Percentiles rank a stretch among this genome's conserved stretches.
phyloP scores from a whole-genome alignment of 2,113 vertebrate genomes.

The Sterrhoptilus dennistouni region DNA sequence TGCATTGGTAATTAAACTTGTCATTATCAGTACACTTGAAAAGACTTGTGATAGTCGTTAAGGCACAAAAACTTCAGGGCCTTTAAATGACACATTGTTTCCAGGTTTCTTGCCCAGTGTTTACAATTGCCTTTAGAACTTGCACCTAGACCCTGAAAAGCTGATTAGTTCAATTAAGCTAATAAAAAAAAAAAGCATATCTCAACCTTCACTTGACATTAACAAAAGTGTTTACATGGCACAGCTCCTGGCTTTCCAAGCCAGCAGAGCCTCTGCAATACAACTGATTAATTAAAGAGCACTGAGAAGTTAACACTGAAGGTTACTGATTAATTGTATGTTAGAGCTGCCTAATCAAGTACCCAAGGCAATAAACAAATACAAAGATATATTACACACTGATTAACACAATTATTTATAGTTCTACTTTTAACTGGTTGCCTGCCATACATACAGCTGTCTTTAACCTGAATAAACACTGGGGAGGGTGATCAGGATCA shows the following conservation, averaged over 20 bases:
- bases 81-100: not conserved
- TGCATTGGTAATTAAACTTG: not conserved
- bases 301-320: conserved; percentile 69
- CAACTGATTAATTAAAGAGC: conserved; percentile 74
- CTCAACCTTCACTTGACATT: conserved; percentile 74
- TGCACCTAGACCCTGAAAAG: conserved; percentile 33
- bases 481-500: not conserved
- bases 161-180: conserved; percentile 65
- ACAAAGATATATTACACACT: conserved; percentile 65
- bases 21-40: not conserved
- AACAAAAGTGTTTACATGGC: conserved; percentile 74
- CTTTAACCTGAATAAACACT: not conserved
- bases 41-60: not conserved
- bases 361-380: conserved; percentile 74
- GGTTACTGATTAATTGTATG: conserved; percentile 78
- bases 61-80: not conserved
- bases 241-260: conserved; percentile 66
- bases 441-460: not conserved
- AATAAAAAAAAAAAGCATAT: conserved; percentile 18
- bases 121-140: not conserved
- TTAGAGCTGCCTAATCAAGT: conserved; percentile 74
- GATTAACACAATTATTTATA: conserved; percentile 63
- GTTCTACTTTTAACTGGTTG: conserved; percentile 60
- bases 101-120: not conserved
- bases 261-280: conserved; percentile 43